Evolutionary conservation across 2,113 vertebrate species (phyloP).

Genomic region (Brachyistius frenatus): DNA sequence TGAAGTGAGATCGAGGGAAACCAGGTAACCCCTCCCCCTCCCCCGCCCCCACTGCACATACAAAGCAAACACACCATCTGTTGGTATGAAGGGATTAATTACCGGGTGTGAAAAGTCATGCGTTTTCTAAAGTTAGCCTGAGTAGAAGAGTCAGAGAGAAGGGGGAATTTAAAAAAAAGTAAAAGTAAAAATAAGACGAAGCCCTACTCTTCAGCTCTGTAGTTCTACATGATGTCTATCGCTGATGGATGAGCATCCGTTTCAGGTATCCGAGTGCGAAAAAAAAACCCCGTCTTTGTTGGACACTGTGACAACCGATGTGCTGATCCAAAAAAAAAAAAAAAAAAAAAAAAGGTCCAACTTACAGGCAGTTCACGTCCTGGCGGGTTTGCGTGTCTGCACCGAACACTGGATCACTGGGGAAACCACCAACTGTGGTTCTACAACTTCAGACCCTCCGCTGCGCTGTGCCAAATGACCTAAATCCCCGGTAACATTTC

Average conservation of each 20-base stretch:
- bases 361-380: slow-evolving; percentile 58
- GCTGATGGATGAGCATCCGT: slow-evolving; percentile 39
- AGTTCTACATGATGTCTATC: slow-evolving; percentile 9
- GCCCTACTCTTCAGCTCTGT: background rate
- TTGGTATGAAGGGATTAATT: slow-evolving; percentile 5
- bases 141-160: background rate
- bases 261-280: slow-evolving; percentile 11
- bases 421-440: slow-evolving; percentile 55
- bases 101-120: background rate
- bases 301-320: slow-evolving; percentile 23
- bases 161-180: too few species aligned
- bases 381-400: slow-evolving; percentile 67
- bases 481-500: slow-evolving; percentile 27
- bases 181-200: background rate
- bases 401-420: slow-evolving; percentile 65
- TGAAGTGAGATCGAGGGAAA: slow-evolving; percentile 22
- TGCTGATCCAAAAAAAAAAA: slow-evolving; percentile 17
- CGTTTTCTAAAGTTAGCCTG: slow-evolving; percentile 1
- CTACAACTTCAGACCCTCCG: slow-evolving; percentile 36
- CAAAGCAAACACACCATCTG: slow-evolving; percentile 1
- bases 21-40: background rate
- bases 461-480: slow-evolving; percentile 22
- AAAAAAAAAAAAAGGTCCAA: slow-evolving; percentile 4
- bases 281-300: slow-evolving; percentile 18
- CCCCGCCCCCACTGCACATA: slow-evolving; percentile 7